A percentile compares a stretch with the other conserved stretches of the same genome.
phyloP scores from a whole-genome alignment of 2,888 invertebrate genomes.

The Drosophila mettleri region DNA sequence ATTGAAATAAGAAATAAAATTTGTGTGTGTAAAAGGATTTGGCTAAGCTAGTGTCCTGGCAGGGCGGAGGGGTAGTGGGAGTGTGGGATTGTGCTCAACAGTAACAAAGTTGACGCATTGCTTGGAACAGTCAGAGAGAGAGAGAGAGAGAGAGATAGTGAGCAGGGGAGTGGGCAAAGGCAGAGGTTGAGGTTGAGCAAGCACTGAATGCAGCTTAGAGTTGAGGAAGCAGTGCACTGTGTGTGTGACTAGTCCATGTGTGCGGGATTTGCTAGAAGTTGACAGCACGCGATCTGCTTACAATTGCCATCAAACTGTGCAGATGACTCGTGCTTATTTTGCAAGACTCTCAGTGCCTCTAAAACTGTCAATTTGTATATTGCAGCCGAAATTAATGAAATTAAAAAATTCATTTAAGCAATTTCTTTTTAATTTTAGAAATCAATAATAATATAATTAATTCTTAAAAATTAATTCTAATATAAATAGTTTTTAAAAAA shows the following conservation, averaged over 20 bases:
- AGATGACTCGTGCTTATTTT: too few species aligned
- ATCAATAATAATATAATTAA: too few species aligned
- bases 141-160: not conserved
- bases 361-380: too few species aligned
- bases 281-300: not conserved
- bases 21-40: conserved; percentile 12
- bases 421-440: too few species aligned
- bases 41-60: not conserved
- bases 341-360: too few species aligned
- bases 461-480: too few species aligned
- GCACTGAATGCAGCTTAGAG: not conserved
- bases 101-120: not conserved
- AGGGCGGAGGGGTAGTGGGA: fast-evolving
- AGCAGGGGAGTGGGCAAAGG: not conserved
- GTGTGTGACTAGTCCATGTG: not conserved
- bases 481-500: too few species aligned
- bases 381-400: too few species aligned
- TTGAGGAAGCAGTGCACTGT: not conserved
- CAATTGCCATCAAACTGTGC: not conserved
- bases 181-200: not conserved
- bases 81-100: not conserved
- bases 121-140: not conserved
- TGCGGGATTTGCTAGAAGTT: not conserved
- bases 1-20: not conserved
- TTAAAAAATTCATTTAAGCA: too few species aligned